Base-by-base conservation (phyloP, 2,888 invertebrate species). In the Plagiodera versicolora region DNA sequence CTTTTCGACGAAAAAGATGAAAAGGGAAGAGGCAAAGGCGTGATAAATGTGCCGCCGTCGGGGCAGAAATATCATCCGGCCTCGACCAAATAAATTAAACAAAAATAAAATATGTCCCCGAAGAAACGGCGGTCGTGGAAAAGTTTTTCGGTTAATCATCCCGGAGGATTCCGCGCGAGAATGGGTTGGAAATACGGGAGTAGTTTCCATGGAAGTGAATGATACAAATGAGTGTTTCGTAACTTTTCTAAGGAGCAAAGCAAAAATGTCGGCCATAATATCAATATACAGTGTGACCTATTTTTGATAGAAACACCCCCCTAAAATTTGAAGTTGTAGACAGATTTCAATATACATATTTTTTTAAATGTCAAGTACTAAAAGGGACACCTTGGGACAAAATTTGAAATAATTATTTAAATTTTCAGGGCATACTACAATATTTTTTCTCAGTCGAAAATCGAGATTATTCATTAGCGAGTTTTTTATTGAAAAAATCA, bases 21-120 rank as follows among this genome's bases (percentile, higher is more conserved):
- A 58, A 47, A 28, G 48, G 47, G 19, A 19, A 53, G 28, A 14
- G 53, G 53, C 53, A 35, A 44, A 53, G 39, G 32, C 35, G 45
- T 58, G 53, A 58, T 58, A 47, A 58, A 58, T 54, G 53, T 30
- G 18, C 35, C 11, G 46, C 58, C 53, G 54, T 58, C 52, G 52
- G 53, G 58, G 58, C 48, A 35, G 35, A 58, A 58, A 58, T 58
- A 53, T 58, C 58, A 58, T 47, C 53, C 45, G 28, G 53, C 57
- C 28, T 45, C 57, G 48, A 53, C 56, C 57, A 61, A 61, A 61
- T 61, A 56, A 61, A 61, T 61, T 61, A 61, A 61, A 61, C 57
- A 61, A 61, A 61, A 61, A 58, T 61, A 61, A 61, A 61, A 61
- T 61, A 61, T 61, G 61, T 61, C 61, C 46, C 49, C 54, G 44